Evolutionary conservation across 2,797 vertebrate genomes (phyloP), one percentile per base, ranked within the genome.

Genomic region (Coracias cyanogaster): DNA sequence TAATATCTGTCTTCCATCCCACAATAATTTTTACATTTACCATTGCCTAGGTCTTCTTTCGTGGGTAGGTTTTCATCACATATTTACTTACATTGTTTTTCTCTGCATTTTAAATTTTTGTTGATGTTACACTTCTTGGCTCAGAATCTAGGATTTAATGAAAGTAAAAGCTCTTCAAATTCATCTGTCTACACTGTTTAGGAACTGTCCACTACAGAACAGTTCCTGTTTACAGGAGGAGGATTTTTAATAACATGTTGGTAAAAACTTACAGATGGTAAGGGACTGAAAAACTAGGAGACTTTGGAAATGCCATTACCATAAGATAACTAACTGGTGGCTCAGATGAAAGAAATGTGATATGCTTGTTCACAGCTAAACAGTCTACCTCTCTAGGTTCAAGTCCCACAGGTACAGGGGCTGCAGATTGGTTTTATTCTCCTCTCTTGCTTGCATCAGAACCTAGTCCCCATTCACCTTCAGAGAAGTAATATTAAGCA

Each of bases 321-420:
- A 0, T 39, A n/a, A 33, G 19, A 76, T 22, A 76, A 46, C n/a
- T 58, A 55, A 51, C 9, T 61, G 13, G 2, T 26, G 6, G 10
- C 8, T 88, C 21, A 71, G 35, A 24, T 26, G 21, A 60, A 74
- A 83, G 16, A 73, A 74, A 74, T 35, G 5, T 16, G 16, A 54
- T 35, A 21, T 1, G 1, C 4, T 55, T 79, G 6, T 57, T 81
- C 31, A 29, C 28, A 41, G 29, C 11, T 58, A 9, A 29, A 11
- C 8, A 26, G 16, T 54, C 48, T 46, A 14, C 3, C 14, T 65
- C 35, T 73, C 28, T 35, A 19, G 4, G 11, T 52, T 77, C 26
- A 60, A 3, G 3, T 3, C 35, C 6, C 15, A 15, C 4, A 33
- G 17, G 4, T 43, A 4, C 1, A 79, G 25, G 22, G 49, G 2